A percentile compares a stretch with the other conserved stretches of the same genome.
These are phyloP conservation scores for Gastrophysa polygoni DNA, from an alignment of 2,888 invertebrate species.

Conservation along the genomic window DNA sequence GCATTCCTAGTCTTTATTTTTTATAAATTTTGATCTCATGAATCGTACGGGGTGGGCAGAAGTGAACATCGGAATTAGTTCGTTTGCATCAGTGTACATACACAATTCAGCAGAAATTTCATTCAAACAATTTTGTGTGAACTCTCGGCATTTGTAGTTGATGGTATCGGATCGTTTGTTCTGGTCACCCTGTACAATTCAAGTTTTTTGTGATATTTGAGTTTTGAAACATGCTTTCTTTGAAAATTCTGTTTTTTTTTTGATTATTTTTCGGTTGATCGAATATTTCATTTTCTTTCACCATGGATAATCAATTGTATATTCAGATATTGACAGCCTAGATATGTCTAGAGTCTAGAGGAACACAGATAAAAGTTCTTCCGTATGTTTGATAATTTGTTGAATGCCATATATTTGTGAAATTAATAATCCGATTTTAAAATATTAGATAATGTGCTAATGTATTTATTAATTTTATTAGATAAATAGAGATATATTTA, in stretches of 20 bases:
- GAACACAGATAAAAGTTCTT: not conserved
- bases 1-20: conserved; percentile 42
- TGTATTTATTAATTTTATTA: conserved; percentile 8
- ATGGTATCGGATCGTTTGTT: too few relatives aligned
- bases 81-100: not conserved
- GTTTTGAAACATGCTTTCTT: conserved; percentile 15
- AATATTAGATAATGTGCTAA: not conserved
- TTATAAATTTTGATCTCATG: conserved; percentile 40
- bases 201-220: conserved; percentile 24
- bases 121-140: too few relatives aligned
- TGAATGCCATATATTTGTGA: conserved; percentile 5
- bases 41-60: not conserved
- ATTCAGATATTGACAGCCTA: too few relatives aligned
- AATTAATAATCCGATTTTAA: conserved; percentile 2
- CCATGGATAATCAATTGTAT: too few relatives aligned
- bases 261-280: not conserved
- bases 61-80: not conserved
- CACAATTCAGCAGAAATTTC: too few relatives aligned
- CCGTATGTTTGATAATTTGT: not conserved
- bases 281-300: too few relatives aligned
- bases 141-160: too few relatives aligned
- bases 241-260: conserved; percentile 11
- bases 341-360: too few relatives aligned
- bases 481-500: not conserved
- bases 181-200: not conserved